Base-by-base conservation (phyloP, 2,888 invertebrate species). In the Baccha elongata region DNA sequence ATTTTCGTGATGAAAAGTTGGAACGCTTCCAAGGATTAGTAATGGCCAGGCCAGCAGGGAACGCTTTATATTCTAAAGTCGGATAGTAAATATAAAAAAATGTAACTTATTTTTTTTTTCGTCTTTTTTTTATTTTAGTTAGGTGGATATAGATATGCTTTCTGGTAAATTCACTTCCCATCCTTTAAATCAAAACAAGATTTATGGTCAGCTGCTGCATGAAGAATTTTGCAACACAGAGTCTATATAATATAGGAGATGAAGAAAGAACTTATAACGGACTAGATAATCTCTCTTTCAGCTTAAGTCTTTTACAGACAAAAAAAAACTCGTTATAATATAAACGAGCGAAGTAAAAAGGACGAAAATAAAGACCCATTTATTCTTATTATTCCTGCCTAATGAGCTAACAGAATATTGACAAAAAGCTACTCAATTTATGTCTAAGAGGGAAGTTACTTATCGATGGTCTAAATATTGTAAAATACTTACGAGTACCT, bases 321-420 rank as follows among this genome's bases (percentile, higher is more conserved):
- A 19, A 42, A n/a, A 17, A 32, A 53, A 53, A 35, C 52, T 53
- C 17, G 10, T 32, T 13, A 29, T 50, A 48, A 40, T 50, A 62
- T 21, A 40, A 60, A 50, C 19, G 3, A 26, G n/a, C n/a, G 23
- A 23, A 44, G 17, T 10, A 19, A n/a, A 23, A 52, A 3, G 37
- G 50, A 52, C 40, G n/a, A 52, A 60, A 32, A 44, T 13, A 11
- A 19, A 40, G 29, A 44, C 35, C 64, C 62, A 75, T 80, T 60
- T 64, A 64, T 65, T 75, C 42, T 58, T 80, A 69, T 80, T 75
- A 74, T 80, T 75, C 58, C 58, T 40, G 42, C 64, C 69, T 80
- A 80, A 80, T 80, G 80, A 80, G 69, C 74, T 80, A 80, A 80
- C 48, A 69, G 64, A 69, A 75, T 64, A 80, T 69, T 75, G 69